Evolutionary conservation across 1,140 invertebrate genomes (phyloP), one percentile per base, ranked within the genome.

Genomic region (Apocrypta bakeri): DNA sequence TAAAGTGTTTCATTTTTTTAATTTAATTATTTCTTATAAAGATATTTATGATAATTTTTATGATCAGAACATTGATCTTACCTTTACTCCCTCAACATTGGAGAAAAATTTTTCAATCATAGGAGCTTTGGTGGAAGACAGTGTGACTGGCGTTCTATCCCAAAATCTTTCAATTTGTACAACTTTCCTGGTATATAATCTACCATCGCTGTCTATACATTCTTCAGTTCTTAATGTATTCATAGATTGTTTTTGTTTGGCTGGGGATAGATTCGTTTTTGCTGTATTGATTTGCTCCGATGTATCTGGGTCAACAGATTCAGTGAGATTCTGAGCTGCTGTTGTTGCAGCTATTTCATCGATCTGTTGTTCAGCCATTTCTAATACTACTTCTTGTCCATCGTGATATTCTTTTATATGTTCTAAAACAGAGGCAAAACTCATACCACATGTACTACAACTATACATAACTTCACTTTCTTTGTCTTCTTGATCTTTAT

Each of bases 361-460:
- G 25, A 89, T 87, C 69, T 87, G 85, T 7, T 89, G 88, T 63
- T 89, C 90, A 17, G 87, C 89, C 89, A 92, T 91, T 85, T 94
- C 93, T 63, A 94, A 89, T 56, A 94, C 92, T 72, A 95, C 94
- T 89, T 95, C 94, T 88, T 95, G 93, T 69, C 94, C 94, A 87
- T 93, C 93, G 81, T 95, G 95, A 87, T 93, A 95, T 83, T 93
- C 91, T 79, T 93, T 92, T 83, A 95, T 94, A 84, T 95, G 94
- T 4, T 95, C 94, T 56, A 94, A 86, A 12, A 95, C 93, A 4
- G 93, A 94, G 82, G 92, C 91, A 84, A 95, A 95, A 82, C 93
- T 94, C 37, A 94, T 92, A 3, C 93, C 92, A 87, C 94, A 95
- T 72, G 93, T 94, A 81, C 93, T 94, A 84, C 94, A 95, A 79